These are phyloP conservation scores for Yponomeuta malinellus DNA, from an alignment of 2,888 invertebrate species.

Conservation along the genomic window DNA sequence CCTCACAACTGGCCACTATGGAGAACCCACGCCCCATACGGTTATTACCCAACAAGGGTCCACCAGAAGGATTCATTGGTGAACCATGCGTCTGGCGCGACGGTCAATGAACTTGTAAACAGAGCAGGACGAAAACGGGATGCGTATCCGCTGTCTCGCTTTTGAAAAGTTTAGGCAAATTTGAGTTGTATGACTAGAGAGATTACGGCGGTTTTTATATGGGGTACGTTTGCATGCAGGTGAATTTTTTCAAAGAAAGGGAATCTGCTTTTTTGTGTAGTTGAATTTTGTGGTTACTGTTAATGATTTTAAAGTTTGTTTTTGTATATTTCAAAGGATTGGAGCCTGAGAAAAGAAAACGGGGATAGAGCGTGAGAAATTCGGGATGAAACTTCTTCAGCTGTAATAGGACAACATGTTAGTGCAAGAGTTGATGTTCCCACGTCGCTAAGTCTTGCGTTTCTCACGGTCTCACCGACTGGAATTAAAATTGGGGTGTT, in stretches of 20 bases:
- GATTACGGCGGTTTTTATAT: not conserved
- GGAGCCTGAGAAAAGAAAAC: constrained; percentile 49
- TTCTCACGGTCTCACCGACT: not conserved
- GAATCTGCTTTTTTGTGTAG: not conserved
- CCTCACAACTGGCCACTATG: not conserved
- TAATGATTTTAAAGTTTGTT: constrained; percentile 23
- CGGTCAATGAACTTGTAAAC: constrained; percentile 48
- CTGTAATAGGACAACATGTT: constrained; percentile 56
- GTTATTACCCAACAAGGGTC: not conserved
- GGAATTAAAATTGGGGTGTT: not conserved
- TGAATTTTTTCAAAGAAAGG: constrained; percentile 27
- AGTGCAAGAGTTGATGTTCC: constrained; percentile 40
- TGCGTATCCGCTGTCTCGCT: constrained; percentile 20
- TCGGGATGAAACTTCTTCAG: constrained; percentile 72
- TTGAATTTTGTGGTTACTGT: constrained; percentile 25
- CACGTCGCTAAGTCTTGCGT: constrained; percentile 30
- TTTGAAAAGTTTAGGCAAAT: not conserved
- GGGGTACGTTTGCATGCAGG: constrained; percentile 15
- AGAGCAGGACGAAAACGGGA: constrained; percentile 62
- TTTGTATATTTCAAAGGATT: constrained; percentile 26
- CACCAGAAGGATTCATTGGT: not conserved
- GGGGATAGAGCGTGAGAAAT: constrained; percentile 71
- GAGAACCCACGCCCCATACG: not conserved
- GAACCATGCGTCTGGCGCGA: constrained; percentile 34
- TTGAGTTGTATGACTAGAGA: not conserved